A percentile compares a stretch with the other conserved stretches of the same genome.
phyloP scores from a whole-genome alignment of 2,113 vertebrate genomes.

The Aix galericulata region DNA sequence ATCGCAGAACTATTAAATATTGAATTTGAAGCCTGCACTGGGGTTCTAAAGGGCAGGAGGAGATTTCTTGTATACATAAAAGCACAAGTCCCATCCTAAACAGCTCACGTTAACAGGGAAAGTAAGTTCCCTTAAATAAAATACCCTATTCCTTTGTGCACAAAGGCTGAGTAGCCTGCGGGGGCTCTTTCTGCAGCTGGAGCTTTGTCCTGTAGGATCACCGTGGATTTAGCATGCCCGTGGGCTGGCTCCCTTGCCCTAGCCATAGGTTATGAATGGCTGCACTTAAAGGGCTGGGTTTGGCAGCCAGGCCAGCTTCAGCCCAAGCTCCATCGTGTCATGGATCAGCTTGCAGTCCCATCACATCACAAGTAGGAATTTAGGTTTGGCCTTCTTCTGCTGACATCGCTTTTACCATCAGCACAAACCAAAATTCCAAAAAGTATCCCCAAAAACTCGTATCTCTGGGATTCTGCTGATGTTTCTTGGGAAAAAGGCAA shows the following conservation, averaged over 20 bases:
- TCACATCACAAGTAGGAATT: rapidly evolving
- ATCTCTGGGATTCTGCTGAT: not conserved
- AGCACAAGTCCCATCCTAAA: not conserved
- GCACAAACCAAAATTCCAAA: rapidly evolving
- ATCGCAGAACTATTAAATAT: not conserved
- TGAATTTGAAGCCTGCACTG: not conserved
- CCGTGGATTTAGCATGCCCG: not conserved
- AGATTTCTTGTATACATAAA: not conserved
- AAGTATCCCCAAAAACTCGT: rapidly evolving
- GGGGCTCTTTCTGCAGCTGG: not conserved
- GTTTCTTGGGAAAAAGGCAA: not conserved
- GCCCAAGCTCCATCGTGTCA: not conserved
- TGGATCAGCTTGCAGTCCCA: not conserved
- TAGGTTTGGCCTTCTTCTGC: not conserved
- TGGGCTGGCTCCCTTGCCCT: not conserved
- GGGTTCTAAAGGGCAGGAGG: not conserved
- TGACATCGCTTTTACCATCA: rapidly evolving
- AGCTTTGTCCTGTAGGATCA: not conserved
- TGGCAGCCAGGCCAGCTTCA: not conserved
- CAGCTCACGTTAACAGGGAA: not conserved
- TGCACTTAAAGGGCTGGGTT: not conserved
- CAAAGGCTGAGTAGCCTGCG: not conserved
- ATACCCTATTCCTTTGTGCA: not conserved
- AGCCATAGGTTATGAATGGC: not conserved
- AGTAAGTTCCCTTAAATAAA: not conserved